Evolutionary conservation across 2,888 invertebrate genomes (phyloP), one percentile per base, ranked within the genome.

Genomic region (Ligdia adustata): DNA sequence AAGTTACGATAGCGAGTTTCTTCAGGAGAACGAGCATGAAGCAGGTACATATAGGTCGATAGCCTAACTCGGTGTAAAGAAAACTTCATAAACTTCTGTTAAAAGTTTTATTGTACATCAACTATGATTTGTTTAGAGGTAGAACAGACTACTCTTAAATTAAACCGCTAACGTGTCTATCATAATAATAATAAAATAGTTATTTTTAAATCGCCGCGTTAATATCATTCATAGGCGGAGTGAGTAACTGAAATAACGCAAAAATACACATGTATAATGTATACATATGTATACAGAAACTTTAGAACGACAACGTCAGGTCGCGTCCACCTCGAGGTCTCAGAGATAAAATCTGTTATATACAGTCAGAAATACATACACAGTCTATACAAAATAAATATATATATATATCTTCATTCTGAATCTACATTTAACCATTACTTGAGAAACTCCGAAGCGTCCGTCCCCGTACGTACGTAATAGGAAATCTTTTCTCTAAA

Each of bases 81-180:
- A 76, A 75, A 66, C 57, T n/a, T 75, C 71, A 72, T 42, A 49
- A 46, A 44, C 37, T 65, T 73, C 78, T 86, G 87, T 88, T 88
- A 88, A 89, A 88, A 85, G 87, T 86, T 87, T 86, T 84, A 84
- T 87, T 88, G 86, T 88, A 89, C 88, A 89, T 87, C 89, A 86
- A 89, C 86, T 89, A 89, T 87, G 75, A 75, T 83, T 84, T 82
- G 80, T 87, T 87, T 88, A 88, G 89, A 89, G 89, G 89, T 89
- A 89, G 89, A 88, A 86, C 87, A 86, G 82, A 84, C 88, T 89
- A 88, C 88, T 79, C 81, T 85, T 86, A 87, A 81, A 85, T 74
- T 83, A 86, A 79, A 84, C 81, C 75, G 81, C 85, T 84, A 84
- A 82, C 72, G 73, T 79, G 82, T 77, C 78, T 75, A 81, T 80